Evolutionary conservation across 2,113 vertebrate genomes (phyloP), one percentile per base, ranked within the genome.

Genomic region (Parotia lawesii): DNA sequence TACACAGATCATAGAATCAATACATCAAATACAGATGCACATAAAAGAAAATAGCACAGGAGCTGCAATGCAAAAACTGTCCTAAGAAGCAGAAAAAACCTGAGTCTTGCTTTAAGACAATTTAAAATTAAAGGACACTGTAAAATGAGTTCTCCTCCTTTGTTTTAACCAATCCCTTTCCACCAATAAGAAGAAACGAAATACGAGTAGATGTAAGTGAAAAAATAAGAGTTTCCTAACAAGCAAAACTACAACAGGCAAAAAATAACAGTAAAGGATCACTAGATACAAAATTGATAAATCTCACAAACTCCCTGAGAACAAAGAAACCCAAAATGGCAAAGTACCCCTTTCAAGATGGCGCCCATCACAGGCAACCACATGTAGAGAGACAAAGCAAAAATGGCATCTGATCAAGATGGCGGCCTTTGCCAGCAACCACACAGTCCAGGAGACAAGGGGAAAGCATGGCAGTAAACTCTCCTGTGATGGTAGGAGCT

Each of bases 401-500:
- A 72, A 71, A 53, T 13, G 25, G 38, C 37, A 21, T 44, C 47
- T 53, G 47, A 61, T 38, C 27, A 53, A 71, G 37, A 25, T 10
- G 31, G 24, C 4, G 14, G 47, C 45, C n/a, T 51, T 71, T 24
- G 22, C 37, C 1, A 0, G 21, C 16, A 61, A 21, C 38, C 33
- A 44, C 0, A 1, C 1, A 0, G 38, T 21, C 60, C 0, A 0
- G 33, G 27, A 71, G 47, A 53, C 56, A 44, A 31, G 28, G 15
- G 9, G 45, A 61, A 37, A 31, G 38, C 16, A 13, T 21, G 25
- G 21, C 33, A 62, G 13, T 16, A 53, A 72, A 44, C 38, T 22
- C 20, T 61, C 9, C 38, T 21, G 47, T 11, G 67, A 61, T 62
- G 27, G 27, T 5, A 44, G 22, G 27, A 53, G 16, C 38, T 71